These are phyloP conservation scores for Pyrocephalus nanus DNA, from an alignment of 2,797 vertebrate genomes.

Conservation along the genomic window DNA sequence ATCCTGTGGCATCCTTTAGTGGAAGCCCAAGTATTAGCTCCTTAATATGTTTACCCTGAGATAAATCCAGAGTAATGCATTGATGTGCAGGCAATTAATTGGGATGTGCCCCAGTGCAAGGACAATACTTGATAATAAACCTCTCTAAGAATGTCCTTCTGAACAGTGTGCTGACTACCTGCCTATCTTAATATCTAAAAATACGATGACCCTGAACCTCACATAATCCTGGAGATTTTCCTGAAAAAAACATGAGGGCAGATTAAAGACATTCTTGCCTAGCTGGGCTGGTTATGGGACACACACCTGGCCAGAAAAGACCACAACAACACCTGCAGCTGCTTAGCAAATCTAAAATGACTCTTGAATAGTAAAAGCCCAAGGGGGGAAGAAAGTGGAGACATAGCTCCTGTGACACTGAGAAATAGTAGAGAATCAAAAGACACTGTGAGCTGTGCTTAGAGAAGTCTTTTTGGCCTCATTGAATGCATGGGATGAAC, in stretches of 20 bases:
- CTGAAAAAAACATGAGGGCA: not conserved
- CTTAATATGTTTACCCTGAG: slow-evolving; percentile 43
- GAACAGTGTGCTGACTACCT: not conserved
- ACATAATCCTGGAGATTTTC: not conserved
- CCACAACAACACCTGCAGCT: not conserved
- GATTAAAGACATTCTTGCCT: not conserved
- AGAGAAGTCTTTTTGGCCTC: not conserved
- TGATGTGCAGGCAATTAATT: not conserved
- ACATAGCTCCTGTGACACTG: not conserved
- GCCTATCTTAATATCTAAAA: not conserved
- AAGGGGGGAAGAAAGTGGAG: not conserved
- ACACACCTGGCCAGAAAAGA: not conserved
- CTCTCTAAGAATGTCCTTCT: not conserved
- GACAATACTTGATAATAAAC: slow-evolving; percentile 2
- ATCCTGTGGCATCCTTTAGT: not conserved
- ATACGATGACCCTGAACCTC: not conserved
- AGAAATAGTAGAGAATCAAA: too few relatives aligned
- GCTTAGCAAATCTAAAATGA: not conserved
- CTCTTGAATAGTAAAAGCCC: not conserved
- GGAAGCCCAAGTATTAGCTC: not conserved
- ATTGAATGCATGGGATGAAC: not conserved
- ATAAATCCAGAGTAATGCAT: not conserved
- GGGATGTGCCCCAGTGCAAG: slow-evolving; percentile 19
- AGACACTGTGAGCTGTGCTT: not conserved
- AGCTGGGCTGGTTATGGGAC: not conserved